These are phyloP conservation scores for Tympanoctomys barrerae DNA, from an alignment of 2,797 vertebrate species.

Conservation along the genomic window DNA sequence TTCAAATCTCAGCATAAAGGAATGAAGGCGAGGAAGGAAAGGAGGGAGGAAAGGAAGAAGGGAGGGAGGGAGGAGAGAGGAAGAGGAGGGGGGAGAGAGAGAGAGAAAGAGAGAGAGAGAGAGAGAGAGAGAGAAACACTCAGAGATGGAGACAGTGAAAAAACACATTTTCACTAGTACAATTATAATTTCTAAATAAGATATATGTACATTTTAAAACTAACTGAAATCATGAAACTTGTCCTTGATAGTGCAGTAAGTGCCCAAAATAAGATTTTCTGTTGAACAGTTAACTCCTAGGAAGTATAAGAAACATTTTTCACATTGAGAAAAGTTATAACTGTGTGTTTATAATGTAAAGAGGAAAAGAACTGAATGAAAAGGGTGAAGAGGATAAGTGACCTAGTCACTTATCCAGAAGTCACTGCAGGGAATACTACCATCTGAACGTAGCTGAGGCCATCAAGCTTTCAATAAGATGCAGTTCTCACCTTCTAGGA, in stretches of 20 bases:
- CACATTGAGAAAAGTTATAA: neutral
- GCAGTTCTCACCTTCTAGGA: neutral
- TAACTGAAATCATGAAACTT: slow-evolving; percentile 46
- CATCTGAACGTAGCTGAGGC: neutral
- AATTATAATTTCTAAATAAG: slow-evolving; percentile 44
- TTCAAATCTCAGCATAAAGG: neutral
- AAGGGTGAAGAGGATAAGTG: neutral
- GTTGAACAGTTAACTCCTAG: neutral
- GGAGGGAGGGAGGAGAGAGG: no score
- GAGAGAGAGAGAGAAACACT: no score
- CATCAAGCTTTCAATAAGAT: neutral
- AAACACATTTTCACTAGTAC: neutral
- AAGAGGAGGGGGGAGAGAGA: no score
- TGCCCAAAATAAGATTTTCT: slow-evolving; percentile 27
- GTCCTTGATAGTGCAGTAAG: slow-evolving; percentile 38
- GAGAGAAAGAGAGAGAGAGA: no score
- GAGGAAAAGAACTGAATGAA: slow-evolving; percentile 41
- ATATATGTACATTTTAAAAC: slow-evolving; percentile 1
- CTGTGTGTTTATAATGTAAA: neutral
- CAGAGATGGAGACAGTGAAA: neutral
- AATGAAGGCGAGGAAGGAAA: neutral
- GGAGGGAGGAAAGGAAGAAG: no score
- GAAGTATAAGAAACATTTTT: neutral
- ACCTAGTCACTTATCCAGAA: neutral
- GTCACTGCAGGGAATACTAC: neutral